phyloP scores from a whole-genome alignment of 1,140 invertebrate genomes.

The Halyomorpha halys region DNA sequence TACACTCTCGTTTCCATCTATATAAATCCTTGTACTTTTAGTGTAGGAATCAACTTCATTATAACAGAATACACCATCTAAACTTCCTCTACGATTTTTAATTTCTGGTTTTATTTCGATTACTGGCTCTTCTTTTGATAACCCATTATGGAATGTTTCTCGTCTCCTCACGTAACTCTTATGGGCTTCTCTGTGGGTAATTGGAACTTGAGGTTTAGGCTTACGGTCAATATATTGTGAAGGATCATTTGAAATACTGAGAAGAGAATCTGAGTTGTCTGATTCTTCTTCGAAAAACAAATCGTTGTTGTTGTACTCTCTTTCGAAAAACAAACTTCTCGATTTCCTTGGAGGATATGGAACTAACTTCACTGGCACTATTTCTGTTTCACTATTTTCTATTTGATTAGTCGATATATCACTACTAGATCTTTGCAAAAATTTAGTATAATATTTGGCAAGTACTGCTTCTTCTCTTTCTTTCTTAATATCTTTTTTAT shows the following conservation, averaged over 20 bases:
- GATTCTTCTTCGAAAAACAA: slow-evolving; percentile 53
- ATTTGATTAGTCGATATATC: background rate
- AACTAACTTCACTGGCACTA: slow-evolving; percentile 49
- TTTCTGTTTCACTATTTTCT: slow-evolving; percentile 42
- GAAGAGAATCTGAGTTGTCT: slow-evolving; percentile 56
- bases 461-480: slow-evolving; percentile 24
- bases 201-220: background rate
- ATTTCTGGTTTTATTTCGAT: slow-evolving; percentile 25
- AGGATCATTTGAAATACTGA: slow-evolving; percentile 48
- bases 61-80: slow-evolving; percentile 30
- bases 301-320: slow-evolving; percentile 35
- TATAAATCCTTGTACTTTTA: slow-evolving; percentile 29
- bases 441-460: slow-evolving; percentile 28
- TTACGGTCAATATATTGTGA: background rate
- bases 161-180: slow-evolving; percentile 16
- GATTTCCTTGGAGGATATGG: slow-evolving; percentile 48
- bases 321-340: slow-evolving; percentile 41
- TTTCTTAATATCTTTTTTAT: slow-evolving; percentile 25
- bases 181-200: background rate
- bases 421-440: slow-evolving; percentile 22
- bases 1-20: slow-evolving; percentile 28
- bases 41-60: slow-evolving; percentile 18
- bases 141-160: slow-evolving; percentile 26
- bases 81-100: slow-evolving; percentile 30
- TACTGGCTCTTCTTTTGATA: background rate